Conservation (phyloP, 2,113 vertebrate species). For the Pandion haliaetus region DNA sequence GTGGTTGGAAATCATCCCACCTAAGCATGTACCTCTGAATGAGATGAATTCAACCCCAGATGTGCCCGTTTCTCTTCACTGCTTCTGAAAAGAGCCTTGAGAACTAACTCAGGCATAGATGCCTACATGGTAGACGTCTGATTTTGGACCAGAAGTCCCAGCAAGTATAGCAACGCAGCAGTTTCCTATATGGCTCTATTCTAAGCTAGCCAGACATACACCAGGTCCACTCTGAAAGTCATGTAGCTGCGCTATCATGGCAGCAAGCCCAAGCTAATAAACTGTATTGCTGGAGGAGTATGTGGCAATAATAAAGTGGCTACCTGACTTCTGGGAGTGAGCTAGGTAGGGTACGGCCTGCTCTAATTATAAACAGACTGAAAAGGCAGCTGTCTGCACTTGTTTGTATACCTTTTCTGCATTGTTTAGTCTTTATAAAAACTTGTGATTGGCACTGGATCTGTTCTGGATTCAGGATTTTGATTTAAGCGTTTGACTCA, state of each 20-base stretch:
- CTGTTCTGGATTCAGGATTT: slow-evolving; percentile 8
- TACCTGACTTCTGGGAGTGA: slow-evolving; percentile 5
- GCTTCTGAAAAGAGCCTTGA: neutral
- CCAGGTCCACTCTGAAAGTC: neutral
- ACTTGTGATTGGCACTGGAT: neutral
- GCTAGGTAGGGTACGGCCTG: neutral
- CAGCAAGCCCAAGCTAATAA: slow-evolving; percentile 22
- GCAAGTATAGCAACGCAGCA: neutral
- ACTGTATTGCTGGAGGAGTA: neutral
- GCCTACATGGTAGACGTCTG: neutral
- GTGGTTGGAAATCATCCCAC: neutral
- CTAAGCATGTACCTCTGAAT: rapidly evolving
- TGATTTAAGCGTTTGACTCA: neutral
- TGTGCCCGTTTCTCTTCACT: neutral
- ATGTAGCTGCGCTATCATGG: neutral
- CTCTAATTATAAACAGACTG: neutral
- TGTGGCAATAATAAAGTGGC: slow-evolving; percentile 2
- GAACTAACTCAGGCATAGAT: neutral
- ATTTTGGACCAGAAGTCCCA: neutral
- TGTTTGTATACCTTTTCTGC: neutral
- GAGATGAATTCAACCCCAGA: neutral
- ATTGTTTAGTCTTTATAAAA: neutral
- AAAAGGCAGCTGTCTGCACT: slow-evolving; percentile 15
- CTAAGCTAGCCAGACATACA: neutral
- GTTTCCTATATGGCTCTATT: neutral